phyloP scores from a whole-genome alignment of 2,888 invertebrate species.

The Brachycybe producta region DNA sequence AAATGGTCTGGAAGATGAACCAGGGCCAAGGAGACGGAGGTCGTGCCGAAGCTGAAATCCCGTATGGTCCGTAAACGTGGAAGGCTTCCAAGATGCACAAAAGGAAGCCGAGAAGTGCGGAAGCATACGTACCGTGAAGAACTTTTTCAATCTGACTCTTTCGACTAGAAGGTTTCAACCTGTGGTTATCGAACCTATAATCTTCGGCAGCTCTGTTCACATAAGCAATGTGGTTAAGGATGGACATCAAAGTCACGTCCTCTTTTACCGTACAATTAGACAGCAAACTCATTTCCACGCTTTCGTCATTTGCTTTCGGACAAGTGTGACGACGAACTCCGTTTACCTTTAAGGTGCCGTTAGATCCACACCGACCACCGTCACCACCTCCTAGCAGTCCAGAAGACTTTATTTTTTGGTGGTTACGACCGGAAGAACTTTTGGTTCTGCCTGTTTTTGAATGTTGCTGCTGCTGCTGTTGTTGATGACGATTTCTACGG shows the following conservation, averaged over 20 bases:
- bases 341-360: conserved; percentile 2
- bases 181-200: conserved; percentile 24
- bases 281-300: conserved; percentile 16
- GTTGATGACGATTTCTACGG: too few relatives aligned
- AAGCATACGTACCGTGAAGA: conserved; percentile 40
- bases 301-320: conserved; percentile 9
- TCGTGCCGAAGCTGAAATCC: conserved; percentile 30
- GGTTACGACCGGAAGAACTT: too few relatives aligned
- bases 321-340: background rate
- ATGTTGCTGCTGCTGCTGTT: too few relatives aligned
- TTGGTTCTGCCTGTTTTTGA: too few relatives aligned
- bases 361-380: too few relatives aligned
- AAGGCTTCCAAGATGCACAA: conserved; percentile 40
- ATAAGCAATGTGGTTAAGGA: conserved; percentile 43
- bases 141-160: conserved; percentile 38
- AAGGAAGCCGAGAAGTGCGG: conserved; percentile 38
- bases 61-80: conserved; percentile 42
- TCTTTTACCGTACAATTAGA: conserved; percentile 24
- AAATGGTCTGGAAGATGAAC: conserved; percentile 43
- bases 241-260: conserved; percentile 38
- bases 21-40: conserved; percentile 41
- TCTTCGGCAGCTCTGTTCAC: conserved; percentile 37
- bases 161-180: conserved; percentile 22
- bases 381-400: too few relatives aligned
- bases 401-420: too few relatives aligned